Base-by-base conservation (phyloP, 2,797 vertebrate genomes). In the Cynodonichthys magdalenae region DNA sequence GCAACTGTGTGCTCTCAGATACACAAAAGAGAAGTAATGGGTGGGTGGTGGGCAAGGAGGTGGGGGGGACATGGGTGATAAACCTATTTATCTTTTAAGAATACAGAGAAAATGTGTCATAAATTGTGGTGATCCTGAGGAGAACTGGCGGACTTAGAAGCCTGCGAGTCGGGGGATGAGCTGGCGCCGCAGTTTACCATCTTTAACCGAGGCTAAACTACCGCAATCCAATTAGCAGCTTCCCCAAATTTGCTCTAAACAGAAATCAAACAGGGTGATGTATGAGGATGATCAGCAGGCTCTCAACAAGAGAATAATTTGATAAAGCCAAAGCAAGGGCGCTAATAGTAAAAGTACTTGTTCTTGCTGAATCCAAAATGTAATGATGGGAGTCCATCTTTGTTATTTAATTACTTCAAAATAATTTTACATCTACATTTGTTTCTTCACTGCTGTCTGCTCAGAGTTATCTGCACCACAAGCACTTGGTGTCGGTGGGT, bases 61-160 rank as follows among this genome's bases (percentile, higher is more conserved):
- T 12, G 36, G 65, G 64, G 45, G 15, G 79, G 79, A 80, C 36
- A 39, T 60, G 55, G 76, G 71, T 76, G 80, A 87, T 90, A 89
- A 90, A 92, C 81, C 81, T 87, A 90, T 91, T 92, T 90, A 91
- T 91, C 89, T 90, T 90, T 90, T 89, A 89, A 86, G 88, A 90
- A 90, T 77, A 90, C 74, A 72, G 79, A 78, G 77, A 85, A 90
- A 87, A 85, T 60, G 77, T 84, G 82, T 85, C 87, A 77, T 91
- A 88, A 90, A 89, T 90, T 83, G 84, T 67, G 69, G 77, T 71
- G 53, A 82, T 87, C 73, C 55, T 82, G 77, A 86, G 79, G 77
- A 85, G 85, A 87, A 77, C 70, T 66, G 87, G 85, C 69, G 65
- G 80, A 14, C 75, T 74, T 71, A 17, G 45, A 63, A 83, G 82